These are phyloP conservation scores for Apis laboriosa DNA, from an alignment of 1,140 invertebrate genomes.

Conservation along the genomic window DNA sequence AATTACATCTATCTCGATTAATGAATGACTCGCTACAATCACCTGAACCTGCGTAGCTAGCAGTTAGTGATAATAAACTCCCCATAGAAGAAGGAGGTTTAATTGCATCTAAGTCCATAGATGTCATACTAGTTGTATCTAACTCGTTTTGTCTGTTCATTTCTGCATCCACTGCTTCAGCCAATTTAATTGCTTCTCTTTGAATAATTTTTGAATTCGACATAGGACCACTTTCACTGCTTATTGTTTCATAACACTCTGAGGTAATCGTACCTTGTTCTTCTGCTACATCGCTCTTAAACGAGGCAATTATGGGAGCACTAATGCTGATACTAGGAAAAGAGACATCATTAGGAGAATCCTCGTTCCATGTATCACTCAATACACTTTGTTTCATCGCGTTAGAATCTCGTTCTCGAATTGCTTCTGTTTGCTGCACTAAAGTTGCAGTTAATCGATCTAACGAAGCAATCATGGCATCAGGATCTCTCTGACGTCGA, in stretches of 20 bases:
- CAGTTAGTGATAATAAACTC: slow-evolving; percentile 83
- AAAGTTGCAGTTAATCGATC: slow-evolving; percentile 84
- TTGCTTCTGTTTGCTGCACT: slow-evolving; percentile 82
- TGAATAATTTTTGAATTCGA: slow-evolving; percentile 87
- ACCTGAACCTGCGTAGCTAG: slow-evolving; percentile 79
- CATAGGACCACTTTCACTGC: slow-evolving; percentile 72
- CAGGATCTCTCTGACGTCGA: slow-evolving; percentile 83
- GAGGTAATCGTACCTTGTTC: slow-evolving; percentile 49
- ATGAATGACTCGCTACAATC: slow-evolving; percentile 58
- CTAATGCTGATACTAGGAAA: slow-evolving; percentile 90
- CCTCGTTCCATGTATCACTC: slow-evolving; percentile 89
- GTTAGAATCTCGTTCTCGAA: slow-evolving; percentile 74
- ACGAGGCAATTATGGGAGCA: slow-evolving; percentile 85
- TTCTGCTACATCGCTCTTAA: slow-evolving; percentile 83
- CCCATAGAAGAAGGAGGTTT: slow-evolving; percentile 90
- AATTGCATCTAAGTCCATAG: slow-evolving; percentile 87
- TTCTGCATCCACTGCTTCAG: slow-evolving; percentile 84
- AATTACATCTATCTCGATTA: slow-evolving; percentile 73
- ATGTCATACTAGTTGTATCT: slow-evolving; percentile 74
- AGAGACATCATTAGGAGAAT: slow-evolving; percentile 87
- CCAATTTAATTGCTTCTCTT: slow-evolving; percentile 87
- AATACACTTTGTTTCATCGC: slow-evolving; percentile 77
- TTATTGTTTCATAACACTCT: slow-evolving; percentile 46
- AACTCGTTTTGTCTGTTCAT: slow-evolving; percentile 82
- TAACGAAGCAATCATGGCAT: slow-evolving; percentile 85